Evolutionary conservation across 2,797 vertebrate genomes (phyloP).

Genomic region (Halcyon badia): DNA sequence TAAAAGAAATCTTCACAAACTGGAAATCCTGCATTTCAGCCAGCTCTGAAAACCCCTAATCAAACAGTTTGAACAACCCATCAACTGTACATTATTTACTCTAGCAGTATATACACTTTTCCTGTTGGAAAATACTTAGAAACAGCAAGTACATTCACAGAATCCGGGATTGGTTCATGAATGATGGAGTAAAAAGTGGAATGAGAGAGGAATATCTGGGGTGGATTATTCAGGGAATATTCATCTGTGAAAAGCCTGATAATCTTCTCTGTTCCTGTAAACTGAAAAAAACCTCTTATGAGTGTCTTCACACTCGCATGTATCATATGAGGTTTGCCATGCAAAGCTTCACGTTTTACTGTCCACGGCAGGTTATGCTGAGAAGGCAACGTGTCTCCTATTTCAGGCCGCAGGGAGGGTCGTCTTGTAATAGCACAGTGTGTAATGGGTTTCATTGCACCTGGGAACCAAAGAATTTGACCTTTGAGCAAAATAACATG

Average conservation of each 20-base stretch:
- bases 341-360: conserved; percentile 24
- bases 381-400: conserved; percentile 4
- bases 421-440: conserved; percentile 20
- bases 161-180: neutral
- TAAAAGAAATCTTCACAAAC: neutral
- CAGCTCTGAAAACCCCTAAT: conserved; percentile 16
- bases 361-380: neutral
- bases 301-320: neutral
- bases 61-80: conserved; percentile 1
- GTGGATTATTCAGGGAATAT: neutral
- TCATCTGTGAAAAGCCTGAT: neutral
- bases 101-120: neutral
- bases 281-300: neutral
- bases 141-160: neutral
- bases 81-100: neutral
- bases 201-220: neutral
- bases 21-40: neutral
- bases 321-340: neutral
- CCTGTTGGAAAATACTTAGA: neutral
- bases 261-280: neutral
- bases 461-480: conserved; percentile 75
- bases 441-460: conserved; percentile 64
- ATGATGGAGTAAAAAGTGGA: neutral
- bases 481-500: conserved; percentile 68
- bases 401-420: conserved; percentile 55